phyloP scores from a whole-genome alignment of 92 coral and sea anemone species.

The Galaxea fascicularis region DNA sequence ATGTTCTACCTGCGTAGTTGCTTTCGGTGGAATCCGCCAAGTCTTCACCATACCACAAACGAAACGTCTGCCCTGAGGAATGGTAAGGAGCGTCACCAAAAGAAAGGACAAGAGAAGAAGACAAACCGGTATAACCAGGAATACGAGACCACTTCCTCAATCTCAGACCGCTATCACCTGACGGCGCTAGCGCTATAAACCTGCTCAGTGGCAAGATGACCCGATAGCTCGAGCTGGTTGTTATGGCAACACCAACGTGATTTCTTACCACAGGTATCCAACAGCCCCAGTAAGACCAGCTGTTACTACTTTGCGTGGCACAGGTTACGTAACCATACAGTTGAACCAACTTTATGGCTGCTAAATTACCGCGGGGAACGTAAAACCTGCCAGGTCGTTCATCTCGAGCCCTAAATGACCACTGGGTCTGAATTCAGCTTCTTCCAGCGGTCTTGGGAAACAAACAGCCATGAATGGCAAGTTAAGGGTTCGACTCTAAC shows the following conservation, averaged over 20 bases:
- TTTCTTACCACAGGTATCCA: not conserved
- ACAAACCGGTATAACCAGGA: constrained; percentile 3
- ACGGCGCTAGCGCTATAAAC: no score
- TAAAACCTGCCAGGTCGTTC: not conserved
- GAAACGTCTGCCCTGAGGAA: no score
- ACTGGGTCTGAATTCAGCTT: not conserved
- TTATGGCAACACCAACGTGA: constrained; percentile 1
- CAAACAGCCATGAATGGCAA: not conserved
- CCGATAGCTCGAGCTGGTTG: not conserved
- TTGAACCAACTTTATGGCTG: not conserved
- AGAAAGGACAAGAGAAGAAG: not conserved
- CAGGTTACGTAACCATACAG: not conserved
- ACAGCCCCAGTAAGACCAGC: constrained; percentile 2
- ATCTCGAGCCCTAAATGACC: not conserved
- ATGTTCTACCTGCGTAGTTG: no score
- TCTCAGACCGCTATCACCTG: not conserved
- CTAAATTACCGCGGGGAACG: not conserved
- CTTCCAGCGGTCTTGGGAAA: not conserved
- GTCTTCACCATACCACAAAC: no score
- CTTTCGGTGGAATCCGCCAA: no score
- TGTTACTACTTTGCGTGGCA: not conserved
- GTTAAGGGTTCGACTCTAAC: not conserved
- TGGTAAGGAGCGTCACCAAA: not conserved
- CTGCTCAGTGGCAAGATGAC: not conserved
- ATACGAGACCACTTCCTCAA: not conserved